Evolutionary conservation across 2,888 invertebrate species (phyloP), one percentile per base, ranked within the genome.

Genomic region (Hoplodrina ambigua): DNA sequence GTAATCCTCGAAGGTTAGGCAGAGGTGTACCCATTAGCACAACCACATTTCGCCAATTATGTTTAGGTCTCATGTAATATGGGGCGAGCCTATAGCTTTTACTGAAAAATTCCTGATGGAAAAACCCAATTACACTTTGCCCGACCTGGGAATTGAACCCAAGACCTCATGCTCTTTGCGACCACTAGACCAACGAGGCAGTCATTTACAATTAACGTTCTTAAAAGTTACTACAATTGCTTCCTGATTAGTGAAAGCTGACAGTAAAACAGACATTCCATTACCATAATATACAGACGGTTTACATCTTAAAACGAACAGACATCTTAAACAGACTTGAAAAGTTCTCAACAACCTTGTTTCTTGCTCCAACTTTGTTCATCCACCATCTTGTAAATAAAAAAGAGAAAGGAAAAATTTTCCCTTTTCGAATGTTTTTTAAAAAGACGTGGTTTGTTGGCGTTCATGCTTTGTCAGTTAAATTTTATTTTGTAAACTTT

Each of bases 341-440:
- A 60, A 68, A 75, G 52, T 75, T 75, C 54, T 41, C n/a, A 63
- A 62, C 37, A 37, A 54, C 13, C 30, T 69, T 67, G 50, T 74
- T 55, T 73, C 59, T 73, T 68, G 44, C 30, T 41, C 25, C 52
- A 68, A 60, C 76, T 75, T 59, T 33, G 15, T 69, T 54, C 33
- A 25, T 75, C 37, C 30, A 15, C 13, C 11, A 3, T 69, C 50
- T 55, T 75, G 11, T 56, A 70, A 49, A 61, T 52, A 46, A 52
- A 20, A 49, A 25, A 61, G 19, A 49, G 41, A 61, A 62, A 54
- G 6, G 20, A 20, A 52, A n/a, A n/a, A 59, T 46, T 30, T 59
- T 11, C 25, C 60, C 11, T 44, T 37, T 75, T 46, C 4, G 4
- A 52, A 53, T 50, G n/a, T 33, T 59, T 41, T 70, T 59, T 37